Percentiles rank a stretch among this genome's conserved stretches.
phyloP scores from a whole-genome alignment of 2,888 invertebrate species.

The Tetragnatha montana region DNA sequence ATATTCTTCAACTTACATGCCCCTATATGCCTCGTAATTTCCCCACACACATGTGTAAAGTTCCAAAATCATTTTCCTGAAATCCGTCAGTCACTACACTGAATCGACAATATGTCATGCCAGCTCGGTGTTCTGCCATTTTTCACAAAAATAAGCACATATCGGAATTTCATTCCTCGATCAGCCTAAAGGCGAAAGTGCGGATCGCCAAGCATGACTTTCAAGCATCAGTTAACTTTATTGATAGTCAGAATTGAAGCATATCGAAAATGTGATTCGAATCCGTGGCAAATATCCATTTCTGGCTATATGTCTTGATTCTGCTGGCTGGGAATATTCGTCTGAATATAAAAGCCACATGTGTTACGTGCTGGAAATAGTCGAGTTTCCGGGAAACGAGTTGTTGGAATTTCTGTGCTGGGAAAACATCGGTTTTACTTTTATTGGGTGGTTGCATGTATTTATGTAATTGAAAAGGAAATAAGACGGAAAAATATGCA shows the following conservation, averaged over 20 bases:
- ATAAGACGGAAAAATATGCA: too few species aligned
- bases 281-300: not conserved
- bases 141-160: conserved; percentile 12
- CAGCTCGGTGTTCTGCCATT: not conserved
- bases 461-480: too few species aligned
- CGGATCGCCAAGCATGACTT: conserved; percentile 17
- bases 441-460: too few species aligned
- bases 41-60: not conserved
- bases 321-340: not conserved
- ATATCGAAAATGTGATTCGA: not conserved
- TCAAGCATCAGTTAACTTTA: conserved; percentile 33
- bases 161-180: not conserved
- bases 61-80: not conserved
- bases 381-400: too few species aligned
- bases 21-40: not conserved
- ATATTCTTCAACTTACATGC: not conserved
- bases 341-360: not conserved
- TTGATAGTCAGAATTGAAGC: conserved; percentile 19
- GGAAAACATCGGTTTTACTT: too few species aligned
- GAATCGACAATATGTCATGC: not conserved
- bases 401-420: too few species aligned
- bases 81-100: conserved; percentile 14
- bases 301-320: not conserved
- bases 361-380: not conserved
- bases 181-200: not conserved